phyloP scores from a whole-genome alignment of 2,888 invertebrate genomes.

The Tribolium freemani region DNA sequence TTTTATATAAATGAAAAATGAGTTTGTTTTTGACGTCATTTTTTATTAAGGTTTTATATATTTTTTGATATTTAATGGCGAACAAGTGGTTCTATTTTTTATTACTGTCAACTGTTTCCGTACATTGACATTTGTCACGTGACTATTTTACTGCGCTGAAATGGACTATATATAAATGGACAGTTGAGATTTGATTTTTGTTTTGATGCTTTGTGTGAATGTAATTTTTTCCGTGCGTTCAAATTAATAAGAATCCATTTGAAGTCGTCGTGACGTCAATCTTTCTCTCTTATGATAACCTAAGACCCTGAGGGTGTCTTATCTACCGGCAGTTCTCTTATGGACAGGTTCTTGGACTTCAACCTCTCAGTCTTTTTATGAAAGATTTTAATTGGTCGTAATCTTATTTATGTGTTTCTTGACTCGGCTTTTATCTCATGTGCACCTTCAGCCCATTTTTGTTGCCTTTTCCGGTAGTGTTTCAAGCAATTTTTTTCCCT shows the following conservation, averaged over 20 bases:
- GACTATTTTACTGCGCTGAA: too few relatives aligned
- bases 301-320: slow-evolving; percentile 50
- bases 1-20: too few relatives aligned
- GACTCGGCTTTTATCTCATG: slow-evolving; percentile 7
- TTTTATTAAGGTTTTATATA: too few relatives aligned
- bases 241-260: neutral
- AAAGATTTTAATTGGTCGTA: slow-evolving; percentile 40
- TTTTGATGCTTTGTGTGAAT: neutral
- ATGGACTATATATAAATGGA: too few relatives aligned
- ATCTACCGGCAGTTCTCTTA: slow-evolving; percentile 52
- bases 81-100: too few relatives aligned
- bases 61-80: too few relatives aligned
- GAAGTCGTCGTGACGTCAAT: slow-evolving; percentile 46
- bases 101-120: too few relatives aligned
- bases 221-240: neutral
- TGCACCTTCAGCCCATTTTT: neutral
- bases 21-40: too few relatives aligned
- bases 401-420: slow-evolving; percentile 51
- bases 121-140: too few relatives aligned
- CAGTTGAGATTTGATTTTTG: neutral
- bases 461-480: neutral
- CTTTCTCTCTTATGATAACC: slow-evolving; percentile 48
- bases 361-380: slow-evolving; percentile 38
- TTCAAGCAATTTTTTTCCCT: neutral
- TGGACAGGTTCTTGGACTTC: slow-evolving; percentile 54